Conservation (phyloP, 2,888 invertebrate species). For the Dicranocentrus wangi region DNA sequence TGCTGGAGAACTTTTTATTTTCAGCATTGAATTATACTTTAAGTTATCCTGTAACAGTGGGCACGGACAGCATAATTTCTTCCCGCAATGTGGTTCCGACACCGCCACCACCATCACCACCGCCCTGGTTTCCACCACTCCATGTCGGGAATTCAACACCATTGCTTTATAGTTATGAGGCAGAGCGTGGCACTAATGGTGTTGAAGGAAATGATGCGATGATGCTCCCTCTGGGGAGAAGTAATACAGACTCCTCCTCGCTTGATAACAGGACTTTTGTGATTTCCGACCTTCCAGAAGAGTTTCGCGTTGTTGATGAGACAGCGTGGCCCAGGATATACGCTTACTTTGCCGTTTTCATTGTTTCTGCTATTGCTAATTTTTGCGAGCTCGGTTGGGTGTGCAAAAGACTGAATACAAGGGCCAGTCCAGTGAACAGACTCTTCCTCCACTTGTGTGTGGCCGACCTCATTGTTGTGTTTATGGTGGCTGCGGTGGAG, state of each 20-base stretch:
- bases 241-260: neutral
- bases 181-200: neutral
- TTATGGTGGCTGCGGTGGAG: constrained; percentile 59
- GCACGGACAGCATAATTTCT: too few species aligned
- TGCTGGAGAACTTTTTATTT: constrained; percentile 28
- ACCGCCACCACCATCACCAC: too few species aligned
- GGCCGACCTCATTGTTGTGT: constrained; percentile 60
- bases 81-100: too few species aligned
- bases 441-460: constrained; percentile 66
- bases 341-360: constrained; percentile 57
- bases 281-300: constrained; percentile 40
- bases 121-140: too few species aligned
- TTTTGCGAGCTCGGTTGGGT: constrained; percentile 60
- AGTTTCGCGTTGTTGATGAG: constrained; percentile 48
- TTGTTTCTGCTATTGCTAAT: constrained; percentile 63
- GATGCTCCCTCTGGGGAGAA: constrained; percentile 13
- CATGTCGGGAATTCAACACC: neutral
- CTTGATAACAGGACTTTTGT: constrained; percentile 15
- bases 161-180: neutral
- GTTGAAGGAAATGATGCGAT: neutral
- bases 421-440: constrained; percentile 63
- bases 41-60: constrained; percentile 9
- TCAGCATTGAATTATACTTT: constrained; percentile 29
- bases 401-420: constrained; percentile 44
- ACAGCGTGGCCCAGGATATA: constrained; percentile 60